Conservation (phyloP, 2,113 vertebrate species). For the Hiodon tergisus region DNA sequence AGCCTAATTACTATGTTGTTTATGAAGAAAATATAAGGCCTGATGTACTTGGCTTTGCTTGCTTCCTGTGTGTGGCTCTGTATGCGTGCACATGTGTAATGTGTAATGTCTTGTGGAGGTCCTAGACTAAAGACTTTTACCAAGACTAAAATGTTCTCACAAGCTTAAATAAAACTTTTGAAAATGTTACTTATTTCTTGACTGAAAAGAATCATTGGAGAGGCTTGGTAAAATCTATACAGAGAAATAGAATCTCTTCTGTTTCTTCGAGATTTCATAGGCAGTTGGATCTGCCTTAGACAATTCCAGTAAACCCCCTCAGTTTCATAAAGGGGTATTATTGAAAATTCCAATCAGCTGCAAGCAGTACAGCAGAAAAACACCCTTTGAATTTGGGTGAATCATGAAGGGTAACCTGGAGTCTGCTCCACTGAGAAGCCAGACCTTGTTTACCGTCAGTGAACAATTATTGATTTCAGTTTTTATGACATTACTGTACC, state of each 20-base stretch:
- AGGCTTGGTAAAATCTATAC: not conserved
- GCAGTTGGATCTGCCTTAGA: conserved; percentile 2
- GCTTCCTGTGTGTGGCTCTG: too few species aligned
- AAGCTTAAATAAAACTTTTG: conserved; percentile 1
- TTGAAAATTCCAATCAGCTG: not conserved
- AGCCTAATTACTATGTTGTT: too few species aligned
- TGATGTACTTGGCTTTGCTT: too few species aligned
- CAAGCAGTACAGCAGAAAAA: not conserved
- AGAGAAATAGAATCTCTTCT: not conserved
- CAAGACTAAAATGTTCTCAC: not conserved
- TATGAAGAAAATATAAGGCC: too few species aligned
- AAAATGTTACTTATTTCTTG: not conserved
- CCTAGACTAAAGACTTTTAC: not conserved
- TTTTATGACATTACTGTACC: too few species aligned
- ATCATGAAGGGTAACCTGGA: not conserved
- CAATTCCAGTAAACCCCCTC: not conserved
- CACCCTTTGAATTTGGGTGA: too few species aligned
- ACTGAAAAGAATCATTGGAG: not conserved
- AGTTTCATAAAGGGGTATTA: not conserved
- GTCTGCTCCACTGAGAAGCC: not conserved
- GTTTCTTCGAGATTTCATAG: not conserved
- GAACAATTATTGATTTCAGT: not conserved
- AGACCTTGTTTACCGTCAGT: not conserved
- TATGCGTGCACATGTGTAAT: too few species aligned
- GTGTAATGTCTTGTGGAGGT: too few species aligned